Percentiles rank a stretch among this genome's conserved stretches.
These are phyloP conservation scores for Hesperophylax magnus DNA, from an alignment of 1,140 invertebrate genomes.

Conservation along the genomic window DNA sequence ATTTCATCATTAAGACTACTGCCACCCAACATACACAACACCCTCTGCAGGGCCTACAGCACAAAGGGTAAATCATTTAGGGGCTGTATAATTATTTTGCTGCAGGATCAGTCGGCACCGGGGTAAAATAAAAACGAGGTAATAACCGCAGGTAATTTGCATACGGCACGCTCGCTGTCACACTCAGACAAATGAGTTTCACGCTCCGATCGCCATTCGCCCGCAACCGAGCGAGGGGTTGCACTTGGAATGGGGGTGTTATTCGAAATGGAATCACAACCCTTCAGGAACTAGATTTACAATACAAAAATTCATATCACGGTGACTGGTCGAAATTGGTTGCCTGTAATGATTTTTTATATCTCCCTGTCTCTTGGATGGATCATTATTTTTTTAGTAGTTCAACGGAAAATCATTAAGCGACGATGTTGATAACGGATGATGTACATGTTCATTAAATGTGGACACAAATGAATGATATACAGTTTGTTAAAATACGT, in stretches of 20 bases:
- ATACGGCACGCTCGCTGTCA: constrained; percentile 54
- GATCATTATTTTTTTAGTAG: background rate
- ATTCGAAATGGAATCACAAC: constrained; percentile 36
- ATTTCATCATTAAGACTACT: constrained; percentile 10
- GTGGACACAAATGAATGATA: too few species aligned
- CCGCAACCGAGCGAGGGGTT: background rate
- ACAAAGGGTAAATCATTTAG: background rate
- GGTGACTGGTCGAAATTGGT: background rate
- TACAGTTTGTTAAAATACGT: too few species aligned
- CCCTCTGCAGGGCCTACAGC: background rate
- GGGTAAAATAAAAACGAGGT: constrained; percentile 53
- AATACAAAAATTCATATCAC: constrained; percentile 15
- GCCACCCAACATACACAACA: too few species aligned
- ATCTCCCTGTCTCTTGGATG: background rate
- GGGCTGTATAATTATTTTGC: background rate
- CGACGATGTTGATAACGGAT: too few species aligned
- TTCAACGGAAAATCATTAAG: too few species aligned
- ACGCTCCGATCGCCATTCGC: constrained; percentile 50
- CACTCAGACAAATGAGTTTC: constrained; percentile 58
- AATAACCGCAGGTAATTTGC: constrained; percentile 57
- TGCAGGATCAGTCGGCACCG: background rate
- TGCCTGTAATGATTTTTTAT: background rate
- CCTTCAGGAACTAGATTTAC: constrained; percentile 15
- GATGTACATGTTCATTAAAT: too few species aligned
- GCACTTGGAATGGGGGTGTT: constrained; percentile 29